Base-by-base conservation (phyloP, 2,113 vertebrate genomes). In the Chionodraco myersi region DNA sequence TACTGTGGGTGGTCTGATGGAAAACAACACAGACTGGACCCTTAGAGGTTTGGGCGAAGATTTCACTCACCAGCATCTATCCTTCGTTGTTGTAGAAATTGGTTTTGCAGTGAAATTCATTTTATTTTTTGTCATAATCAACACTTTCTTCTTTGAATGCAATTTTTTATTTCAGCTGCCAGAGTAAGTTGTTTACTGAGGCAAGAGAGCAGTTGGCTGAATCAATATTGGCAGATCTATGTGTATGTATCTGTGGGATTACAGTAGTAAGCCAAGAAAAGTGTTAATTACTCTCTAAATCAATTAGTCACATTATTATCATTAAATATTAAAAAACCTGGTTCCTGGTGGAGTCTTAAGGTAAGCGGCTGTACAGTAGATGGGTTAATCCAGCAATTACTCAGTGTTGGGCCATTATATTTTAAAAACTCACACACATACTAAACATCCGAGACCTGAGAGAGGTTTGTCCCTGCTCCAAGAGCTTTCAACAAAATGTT, bases 301-400 rank as follows among this genome's bases (percentile, higher is more conserved):
- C 80, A 87, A 89, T 92, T 87, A 90, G 81, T 68, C 44, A 82
- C 52, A 88, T 84, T 72, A 84, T 77, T 71, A 23, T 79, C 63
- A 61, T 92, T 83, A 87, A 77, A 85, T 74, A 86, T 86, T 82
- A 57, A 88, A 89, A 89, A 84, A 49, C 75, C 61, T 82, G 65
- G n/a, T 52, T 74, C 73, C 77, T 70, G 62, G 62, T 79, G 80
- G 77, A 75, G n/a, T 51, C 58, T 62, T 18, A 41, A 79, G 64
- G 74, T 83, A 71, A 76, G 3, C 52, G 68, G 73, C 36, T 56
- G 47, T 63, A 74, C 65, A 61, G 41, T 47, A 34, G 63, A 79
- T 52, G 64, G 51, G 34, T 87, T 90, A 83, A 88, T 89, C 83
- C 49, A 57, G 64, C 74, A 77, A 80, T 85, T 77, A 79, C 59